Evolutionary conservation across 2,113 vertebrate species (phyloP).

Genomic region (Raja brachyura): DNA sequence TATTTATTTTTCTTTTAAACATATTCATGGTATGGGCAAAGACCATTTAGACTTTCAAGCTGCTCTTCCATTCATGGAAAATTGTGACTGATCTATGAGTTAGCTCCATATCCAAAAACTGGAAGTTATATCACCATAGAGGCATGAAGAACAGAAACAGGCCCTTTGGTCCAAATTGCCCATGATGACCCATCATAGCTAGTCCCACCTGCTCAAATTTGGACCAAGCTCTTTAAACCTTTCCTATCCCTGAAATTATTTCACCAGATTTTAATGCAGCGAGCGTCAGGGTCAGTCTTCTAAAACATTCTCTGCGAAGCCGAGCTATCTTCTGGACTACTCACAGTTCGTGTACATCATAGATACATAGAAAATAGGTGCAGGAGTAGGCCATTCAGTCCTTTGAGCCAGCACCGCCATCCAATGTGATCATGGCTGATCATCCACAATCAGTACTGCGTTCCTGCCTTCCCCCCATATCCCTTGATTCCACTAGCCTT

Average conservation of each 20-base stretch:
- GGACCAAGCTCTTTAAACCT: too few relatives aligned
- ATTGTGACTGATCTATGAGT: background rate
- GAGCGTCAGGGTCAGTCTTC: background rate
- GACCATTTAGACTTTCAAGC: background rate
- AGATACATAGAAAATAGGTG: background rate
- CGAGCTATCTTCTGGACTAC: background rate
- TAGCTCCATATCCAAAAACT: too few relatives aligned
- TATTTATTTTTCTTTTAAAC: background rate
- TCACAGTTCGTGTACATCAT: background rate
- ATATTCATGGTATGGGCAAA: background rate
- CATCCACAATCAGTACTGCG: too few relatives aligned
- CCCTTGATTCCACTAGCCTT: too few relatives aligned
- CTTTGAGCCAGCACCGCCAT: too few relatives aligned
- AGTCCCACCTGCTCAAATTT: too few relatives aligned
- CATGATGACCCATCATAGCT: too few relatives aligned
- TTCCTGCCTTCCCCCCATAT: too few relatives aligned
- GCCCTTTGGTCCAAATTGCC: too few relatives aligned
- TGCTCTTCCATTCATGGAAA: background rate
- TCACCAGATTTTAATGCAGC: background rate
- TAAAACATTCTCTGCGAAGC: background rate
- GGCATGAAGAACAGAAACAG: background rate
- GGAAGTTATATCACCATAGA: background rate
- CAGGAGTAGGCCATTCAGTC: too few relatives aligned
- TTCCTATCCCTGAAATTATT: too few relatives aligned
- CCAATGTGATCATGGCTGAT: too few relatives aligned